phyloP scores from a whole-genome alignment of 2,797 vertebrate species.

The Aplochiton taeniatus region DNA sequence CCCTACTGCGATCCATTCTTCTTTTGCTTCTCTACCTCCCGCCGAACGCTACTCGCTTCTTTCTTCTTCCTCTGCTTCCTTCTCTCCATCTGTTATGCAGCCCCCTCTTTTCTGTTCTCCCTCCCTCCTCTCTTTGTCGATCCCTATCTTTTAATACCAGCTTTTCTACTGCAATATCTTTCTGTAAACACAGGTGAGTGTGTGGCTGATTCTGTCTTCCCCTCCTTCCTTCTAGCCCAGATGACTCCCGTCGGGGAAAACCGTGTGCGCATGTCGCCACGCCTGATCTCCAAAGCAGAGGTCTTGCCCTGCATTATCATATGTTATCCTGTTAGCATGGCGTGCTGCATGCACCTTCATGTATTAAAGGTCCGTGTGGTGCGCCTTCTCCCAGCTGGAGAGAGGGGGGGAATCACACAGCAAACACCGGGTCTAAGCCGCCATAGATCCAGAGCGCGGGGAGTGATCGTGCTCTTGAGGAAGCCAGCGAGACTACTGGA shows the following conservation, averaged over 20 bases:
- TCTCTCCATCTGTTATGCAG: constrained; percentile 6
- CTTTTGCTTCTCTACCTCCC: background rate
- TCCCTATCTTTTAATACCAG: no score
- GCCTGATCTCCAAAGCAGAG: constrained; percentile 13
- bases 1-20: constrained; percentile 15
- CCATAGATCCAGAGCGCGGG: constrained; percentile 23
- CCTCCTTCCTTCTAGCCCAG: no score
- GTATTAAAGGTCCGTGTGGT: constrained; percentile 1
- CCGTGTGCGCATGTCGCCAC: no score
- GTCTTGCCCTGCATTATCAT: constrained; percentile 37
- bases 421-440: background rate
- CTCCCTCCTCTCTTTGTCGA: no score
- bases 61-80: constrained; percentile 22
- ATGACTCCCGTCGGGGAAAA: no score
- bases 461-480: constrained; percentile 53
- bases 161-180: background rate
- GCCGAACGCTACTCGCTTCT: no score
- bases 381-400: background rate
- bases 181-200: constrained; percentile 22
- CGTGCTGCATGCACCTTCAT: background rate
- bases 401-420: constrained; percentile 14
- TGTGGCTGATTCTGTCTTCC: no score
- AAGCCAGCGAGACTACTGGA: constrained; percentile 2
- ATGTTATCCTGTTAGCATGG: constrained; percentile 25
- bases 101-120: no score